These are phyloP conservation scores for Aptenodytes patagonicus DNA, from an alignment of 2,113 vertebrate genomes.

Conservation along the genomic window DNA sequence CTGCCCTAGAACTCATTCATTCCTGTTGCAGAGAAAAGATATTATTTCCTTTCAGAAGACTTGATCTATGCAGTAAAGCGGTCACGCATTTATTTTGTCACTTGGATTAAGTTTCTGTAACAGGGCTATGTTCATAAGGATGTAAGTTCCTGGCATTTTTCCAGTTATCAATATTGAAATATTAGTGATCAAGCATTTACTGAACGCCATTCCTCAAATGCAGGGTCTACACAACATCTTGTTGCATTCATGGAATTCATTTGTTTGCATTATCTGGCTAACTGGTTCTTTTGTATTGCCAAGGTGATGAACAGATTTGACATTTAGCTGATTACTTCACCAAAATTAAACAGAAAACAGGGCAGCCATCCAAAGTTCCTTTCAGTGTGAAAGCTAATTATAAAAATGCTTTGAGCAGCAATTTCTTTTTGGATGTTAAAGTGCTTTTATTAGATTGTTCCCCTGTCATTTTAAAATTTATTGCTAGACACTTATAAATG, in stretches of 20 bases:
- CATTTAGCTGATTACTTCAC: slow-evolving; percentile 55
- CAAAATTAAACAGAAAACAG: slow-evolving; percentile 67
- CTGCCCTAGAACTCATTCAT: background rate
- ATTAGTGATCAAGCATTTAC: slow-evolving; percentile 13
- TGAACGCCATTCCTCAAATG: slow-evolving; percentile 20
- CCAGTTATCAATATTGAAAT: slow-evolving; percentile 12
- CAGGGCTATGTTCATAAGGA: background rate
- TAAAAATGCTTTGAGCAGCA: slow-evolving; percentile 75
- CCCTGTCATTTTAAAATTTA: slow-evolving; percentile 71
- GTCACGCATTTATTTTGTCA: slow-evolving; percentile 24
- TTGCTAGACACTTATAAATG: slow-evolving; percentile 60
- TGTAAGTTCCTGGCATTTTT: background rate
- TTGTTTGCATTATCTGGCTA: slow-evolving; percentile 31
- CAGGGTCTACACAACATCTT: background rate
- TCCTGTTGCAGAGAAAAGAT: background rate
- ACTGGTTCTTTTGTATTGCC: slow-evolving; percentile 42
- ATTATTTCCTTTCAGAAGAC: background rate
- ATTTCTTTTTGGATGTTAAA: slow-evolving; percentile 74
- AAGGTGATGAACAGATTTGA: slow-evolving; percentile 52
- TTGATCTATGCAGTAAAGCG: background rate
- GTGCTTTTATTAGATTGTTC: slow-evolving; percentile 78
- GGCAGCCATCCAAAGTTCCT: slow-evolving; percentile 64
- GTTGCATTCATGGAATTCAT: slow-evolving; percentile 41
- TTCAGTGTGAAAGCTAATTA: slow-evolving; percentile 74
- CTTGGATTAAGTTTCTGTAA: slow-evolving; percentile 2